phyloP scores from a whole-genome alignment of 2,888 invertebrate genomes.

The Andrena praecox region DNA sequence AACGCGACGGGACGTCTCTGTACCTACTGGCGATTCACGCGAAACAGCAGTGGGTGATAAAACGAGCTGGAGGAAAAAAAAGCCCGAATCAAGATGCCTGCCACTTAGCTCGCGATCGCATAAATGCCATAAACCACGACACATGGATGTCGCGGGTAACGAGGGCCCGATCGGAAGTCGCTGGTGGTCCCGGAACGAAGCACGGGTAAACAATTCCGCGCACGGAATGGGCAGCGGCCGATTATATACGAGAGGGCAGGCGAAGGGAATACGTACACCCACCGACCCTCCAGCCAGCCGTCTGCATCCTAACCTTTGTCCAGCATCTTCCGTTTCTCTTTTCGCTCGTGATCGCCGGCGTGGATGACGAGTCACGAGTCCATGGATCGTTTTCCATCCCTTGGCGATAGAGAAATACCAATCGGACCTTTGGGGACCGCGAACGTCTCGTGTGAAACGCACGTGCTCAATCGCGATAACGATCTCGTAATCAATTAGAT shows the following conservation, averaged over 20 bases:
- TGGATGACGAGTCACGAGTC: constrained; percentile 11
- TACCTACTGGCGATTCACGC: constrained; percentile 15
- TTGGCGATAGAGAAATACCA: too few species aligned
- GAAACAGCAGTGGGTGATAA: constrained; percentile 4
- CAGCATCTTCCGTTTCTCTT: constrained; percentile 26
- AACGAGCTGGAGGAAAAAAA: constrained; percentile 15
- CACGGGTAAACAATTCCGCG: constrained; percentile 66
- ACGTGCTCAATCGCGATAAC: constrained; percentile 28
- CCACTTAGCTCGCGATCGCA: constrained; percentile 44
- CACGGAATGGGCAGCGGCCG: constrained; percentile 61
- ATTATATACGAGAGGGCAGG: constrained; percentile 51
- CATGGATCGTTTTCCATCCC: background rate
- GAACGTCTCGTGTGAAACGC: constrained; percentile 11
- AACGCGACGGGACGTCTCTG: too few species aligned
- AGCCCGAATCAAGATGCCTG: constrained; percentile 51
- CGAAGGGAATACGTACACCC: constrained; percentile 34
- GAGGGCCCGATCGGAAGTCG: constrained; percentile 37
- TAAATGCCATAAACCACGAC: constrained; percentile 54
- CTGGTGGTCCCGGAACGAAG: constrained; percentile 39
- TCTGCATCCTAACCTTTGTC: constrained; percentile 42
- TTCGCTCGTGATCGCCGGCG: constrained; percentile 10
- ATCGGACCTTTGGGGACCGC: too few species aligned
- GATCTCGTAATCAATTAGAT: constrained; percentile 56
- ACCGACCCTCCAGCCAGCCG: background rate
- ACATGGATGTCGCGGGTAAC: constrained; percentile 37